A percentile compares a stretch with the other conserved stretches of the same genome.
These are phyloP conservation scores for Halesus radiatus DNA, from an alignment of 1,140 invertebrate species.

Conservation along the genomic window DNA sequence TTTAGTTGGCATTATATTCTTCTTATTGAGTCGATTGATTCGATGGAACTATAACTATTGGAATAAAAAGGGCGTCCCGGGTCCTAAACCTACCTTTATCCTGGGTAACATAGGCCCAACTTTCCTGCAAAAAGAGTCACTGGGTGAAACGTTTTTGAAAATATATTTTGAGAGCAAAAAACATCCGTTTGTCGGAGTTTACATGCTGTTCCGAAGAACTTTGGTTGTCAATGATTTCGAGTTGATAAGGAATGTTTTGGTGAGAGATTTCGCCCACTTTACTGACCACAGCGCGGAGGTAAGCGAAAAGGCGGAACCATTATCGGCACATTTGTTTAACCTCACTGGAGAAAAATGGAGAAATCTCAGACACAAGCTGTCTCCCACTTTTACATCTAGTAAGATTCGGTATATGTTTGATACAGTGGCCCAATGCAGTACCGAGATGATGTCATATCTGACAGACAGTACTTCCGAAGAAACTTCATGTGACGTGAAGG, in stretches of 20 bases:
- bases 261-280: constrained; percentile 73
- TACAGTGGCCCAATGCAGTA: constrained; percentile 60
- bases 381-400: constrained; percentile 72
- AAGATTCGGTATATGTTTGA: constrained; percentile 73
- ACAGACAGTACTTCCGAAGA: constrained; percentile 53
- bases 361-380: constrained; percentile 68
- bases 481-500: constrained; percentile 62
- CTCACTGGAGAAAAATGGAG: constrained; percentile 71
- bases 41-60: constrained; percentile 24
- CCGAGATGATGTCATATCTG: constrained; percentile 61
- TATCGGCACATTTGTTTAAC: constrained; percentile 66
- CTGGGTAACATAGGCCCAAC: constrained; percentile 56
- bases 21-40: neutral
- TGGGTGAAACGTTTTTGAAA: constrained; percentile 57
- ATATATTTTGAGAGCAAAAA: constrained; percentile 52
- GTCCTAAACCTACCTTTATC: constrained; percentile 35
- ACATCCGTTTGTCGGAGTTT: constrained; percentile 52
- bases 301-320: constrained; percentile 67
- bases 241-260: constrained; percentile 73
- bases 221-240: constrained; percentile 72
- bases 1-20: neutral
- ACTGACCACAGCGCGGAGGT: constrained; percentile 65
- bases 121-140: constrained; percentile 47
- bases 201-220: constrained; percentile 65
- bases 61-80: constrained; percentile 29